Percentiles rank a stretch among this genome's conserved stretches.
Conservation (phyloP, 2,888 invertebrate genomes). For the Theodoxus fluviatilis region DNA sequence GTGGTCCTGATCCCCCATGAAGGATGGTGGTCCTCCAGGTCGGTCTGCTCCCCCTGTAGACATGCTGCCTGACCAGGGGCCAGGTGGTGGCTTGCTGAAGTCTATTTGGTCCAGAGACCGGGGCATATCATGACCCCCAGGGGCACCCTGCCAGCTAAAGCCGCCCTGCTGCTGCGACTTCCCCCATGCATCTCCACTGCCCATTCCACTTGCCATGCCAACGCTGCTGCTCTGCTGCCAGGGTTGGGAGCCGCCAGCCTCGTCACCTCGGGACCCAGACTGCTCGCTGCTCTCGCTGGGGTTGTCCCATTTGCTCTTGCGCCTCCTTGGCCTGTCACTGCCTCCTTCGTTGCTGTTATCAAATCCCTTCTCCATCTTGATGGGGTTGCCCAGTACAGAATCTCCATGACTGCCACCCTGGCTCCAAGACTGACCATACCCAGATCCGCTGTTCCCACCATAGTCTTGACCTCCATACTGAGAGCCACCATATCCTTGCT, state of each 20-base stretch:
- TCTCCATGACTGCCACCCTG: too few species aligned
- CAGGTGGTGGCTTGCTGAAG: slow-evolving; percentile 8
- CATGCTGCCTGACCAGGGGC: too few species aligned
- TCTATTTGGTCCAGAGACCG: neutral
- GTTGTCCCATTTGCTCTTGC: slow-evolving; percentile 48
- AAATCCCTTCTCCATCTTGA: slow-evolving; percentile 11
- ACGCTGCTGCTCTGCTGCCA: slow-evolving; percentile 5
- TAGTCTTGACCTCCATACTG: too few species aligned
- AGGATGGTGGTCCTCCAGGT: too few species aligned
- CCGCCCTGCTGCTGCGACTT: neutral
- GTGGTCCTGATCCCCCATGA: too few species aligned
- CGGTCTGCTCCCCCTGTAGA: too few species aligned
- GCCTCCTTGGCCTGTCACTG: slow-evolving; percentile 32
- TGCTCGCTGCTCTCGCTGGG: slow-evolving; percentile 29
- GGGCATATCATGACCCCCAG: slow-evolving; percentile 12
- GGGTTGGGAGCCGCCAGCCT: slow-evolving; percentile 6
- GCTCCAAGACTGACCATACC: too few species aligned
- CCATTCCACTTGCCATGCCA: too few species aligned
- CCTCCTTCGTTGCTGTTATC: slow-evolving; percentile 21
- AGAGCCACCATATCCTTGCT: too few species aligned
- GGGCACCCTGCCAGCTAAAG: neutral
- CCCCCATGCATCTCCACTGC: neutral
- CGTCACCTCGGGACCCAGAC: too few species aligned
- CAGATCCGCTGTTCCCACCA: too few species aligned
- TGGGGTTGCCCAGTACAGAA: too few species aligned